Evolutionary conservation across 2,113 vertebrate species (phyloP), one percentile per base, ranked within the genome.

Genomic region (Plecotus auritus): DNA sequence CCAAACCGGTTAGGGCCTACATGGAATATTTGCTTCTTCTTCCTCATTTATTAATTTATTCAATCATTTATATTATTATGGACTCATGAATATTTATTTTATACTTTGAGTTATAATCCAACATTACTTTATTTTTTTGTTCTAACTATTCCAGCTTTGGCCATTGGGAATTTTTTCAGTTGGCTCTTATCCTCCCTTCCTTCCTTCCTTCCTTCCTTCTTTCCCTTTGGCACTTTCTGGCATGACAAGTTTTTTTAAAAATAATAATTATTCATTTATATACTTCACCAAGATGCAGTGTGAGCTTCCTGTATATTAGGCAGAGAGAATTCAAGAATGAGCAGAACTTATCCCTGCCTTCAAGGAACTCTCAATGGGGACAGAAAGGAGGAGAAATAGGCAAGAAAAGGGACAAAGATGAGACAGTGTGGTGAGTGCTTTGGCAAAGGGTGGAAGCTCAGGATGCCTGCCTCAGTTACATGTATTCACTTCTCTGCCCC

Each of bases 161-260:
- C 26, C 35, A 83, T n/a, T 81, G 73, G 20, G 67, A 69, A 7
- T 69, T 83, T 73, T 82, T 73, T 90, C 88, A 83, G 4, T 47
- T 94, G 54, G 32, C 9, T 69, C 22, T 42, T 49, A 51, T 18
- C 95, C 90, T 87, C 49, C 9, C 22, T 84, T 93, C 47, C n/a
- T 67, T 45, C 83, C 42, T 95, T 85, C 78, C 67, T 1, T 47
- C 97, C 90, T 94, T 97, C 73, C 81, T 94, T 96, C 94, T 93
- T 67, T 97, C 56, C 51, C 96, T 93, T 95, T 90, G 32, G 28
- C 37, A 74, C 42, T 74, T 83, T 84, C 54, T 92, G 37, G 28
- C 59, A 87, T 70, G 82, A 30, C 12, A 74, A 69, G 30, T 80
- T 77, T 92, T 35, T 84, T 87, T 82, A 5, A 42, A 73, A 80